phyloP scores from a whole-genome alignment of 1,140 invertebrate genomes.

The Acyrthosiphon pisum region DNA sequence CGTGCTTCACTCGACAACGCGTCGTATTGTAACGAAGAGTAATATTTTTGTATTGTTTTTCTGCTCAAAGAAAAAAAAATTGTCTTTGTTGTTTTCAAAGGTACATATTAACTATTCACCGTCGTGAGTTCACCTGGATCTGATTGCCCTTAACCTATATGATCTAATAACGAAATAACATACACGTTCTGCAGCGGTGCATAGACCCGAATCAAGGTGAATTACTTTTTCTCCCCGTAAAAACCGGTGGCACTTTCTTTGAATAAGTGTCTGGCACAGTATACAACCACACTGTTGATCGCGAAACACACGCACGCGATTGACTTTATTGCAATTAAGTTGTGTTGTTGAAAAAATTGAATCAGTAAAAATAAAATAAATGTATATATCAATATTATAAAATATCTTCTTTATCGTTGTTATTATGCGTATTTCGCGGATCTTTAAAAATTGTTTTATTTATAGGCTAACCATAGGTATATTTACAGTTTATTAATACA shows the following conservation, averaged over 20 bases:
- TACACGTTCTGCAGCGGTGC: neutral
- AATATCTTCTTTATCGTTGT: neutral
- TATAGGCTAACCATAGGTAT: neutral
- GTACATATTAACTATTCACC: neutral
- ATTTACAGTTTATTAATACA: neutral
- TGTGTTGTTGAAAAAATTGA: neutral
- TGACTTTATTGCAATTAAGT: neutral
- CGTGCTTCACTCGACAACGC: neutral
- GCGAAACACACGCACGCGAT: neutral
- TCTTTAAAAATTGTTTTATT: neutral
- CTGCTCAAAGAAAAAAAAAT: neutral
- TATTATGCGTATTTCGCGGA: neutral
- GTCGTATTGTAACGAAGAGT: neutral
- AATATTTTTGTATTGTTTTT: neutral
- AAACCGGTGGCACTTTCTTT: slow-evolving; percentile 49
- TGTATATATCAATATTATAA: neutral
- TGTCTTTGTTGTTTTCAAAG: neutral
- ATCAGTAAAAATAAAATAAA: neutral
- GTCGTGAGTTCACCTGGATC: neutral
- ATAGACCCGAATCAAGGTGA: slow-evolving; percentile 50
- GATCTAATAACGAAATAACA: slow-evolving; percentile 39
- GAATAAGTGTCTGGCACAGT: neutral
- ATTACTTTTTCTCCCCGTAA: slow-evolving; percentile 42
- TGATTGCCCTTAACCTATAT: slow-evolving; percentile 53
- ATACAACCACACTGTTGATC: neutral